Conservation (phyloP, 2,113 vertebrate species). For the Passer domesticus region DNA sequence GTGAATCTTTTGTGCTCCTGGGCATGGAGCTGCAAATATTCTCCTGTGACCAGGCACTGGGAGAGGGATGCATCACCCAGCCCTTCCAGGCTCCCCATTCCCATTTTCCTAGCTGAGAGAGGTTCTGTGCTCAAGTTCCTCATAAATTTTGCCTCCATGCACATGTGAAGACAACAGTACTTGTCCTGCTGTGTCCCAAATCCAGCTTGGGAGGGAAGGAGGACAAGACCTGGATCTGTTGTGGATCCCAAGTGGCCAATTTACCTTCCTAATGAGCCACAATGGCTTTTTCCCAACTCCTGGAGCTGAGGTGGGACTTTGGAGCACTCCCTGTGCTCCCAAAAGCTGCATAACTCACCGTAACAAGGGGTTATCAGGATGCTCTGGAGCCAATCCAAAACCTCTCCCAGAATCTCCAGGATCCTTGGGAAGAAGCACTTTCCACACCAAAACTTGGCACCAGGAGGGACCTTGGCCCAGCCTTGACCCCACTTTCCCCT, state of each 20-base stretch:
- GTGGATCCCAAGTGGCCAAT: neutral
- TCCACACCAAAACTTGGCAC: neutral
- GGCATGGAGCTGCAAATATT: rapidly evolving
- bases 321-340: neutral
- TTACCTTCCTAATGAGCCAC: rapidly evolving
- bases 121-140: rapidly evolving
- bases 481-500: neutral
- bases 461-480: neutral
- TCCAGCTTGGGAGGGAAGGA: neutral
- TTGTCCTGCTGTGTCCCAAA: neutral
- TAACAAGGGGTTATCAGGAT: neutral
- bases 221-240: neutral
- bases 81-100: neutral
- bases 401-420: neutral
- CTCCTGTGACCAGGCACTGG: neutral
- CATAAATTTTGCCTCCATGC: rapidly evolving
- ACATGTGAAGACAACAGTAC: too few relatives aligned
- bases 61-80: neutral
- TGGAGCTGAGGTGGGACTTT: neutral
- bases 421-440: neutral
- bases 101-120: neutral
- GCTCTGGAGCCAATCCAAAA: neutral
- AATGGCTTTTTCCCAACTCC: rapidly evolving
- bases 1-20: rapidly evolving
- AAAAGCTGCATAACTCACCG: neutral